A percentile compares a stretch with the other conserved stretches of the same genome.
Conservation (phyloP, 2,113 vertebrate species). For the Zosterops hypoxanthus region DNA sequence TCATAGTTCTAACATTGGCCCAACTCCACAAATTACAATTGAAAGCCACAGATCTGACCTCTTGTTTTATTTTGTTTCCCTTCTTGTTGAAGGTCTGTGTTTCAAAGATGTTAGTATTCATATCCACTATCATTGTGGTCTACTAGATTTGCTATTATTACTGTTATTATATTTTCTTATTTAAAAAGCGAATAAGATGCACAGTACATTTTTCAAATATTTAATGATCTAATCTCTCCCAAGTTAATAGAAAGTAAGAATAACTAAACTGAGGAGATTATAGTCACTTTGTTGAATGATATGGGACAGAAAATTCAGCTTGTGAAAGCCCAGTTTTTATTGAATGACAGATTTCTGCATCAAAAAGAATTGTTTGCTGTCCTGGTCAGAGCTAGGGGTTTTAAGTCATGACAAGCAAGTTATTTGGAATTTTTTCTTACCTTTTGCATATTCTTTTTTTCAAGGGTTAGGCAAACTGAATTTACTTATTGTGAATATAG, state of each 20-base stretch:
- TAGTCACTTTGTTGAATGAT: background rate
- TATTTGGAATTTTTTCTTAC: background rate
- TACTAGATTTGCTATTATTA: background rate
- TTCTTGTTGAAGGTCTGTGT: background rate
- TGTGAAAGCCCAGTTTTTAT: background rate
- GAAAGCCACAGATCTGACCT: background rate
- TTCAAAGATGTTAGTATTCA: background rate
- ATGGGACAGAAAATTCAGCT: background rate
- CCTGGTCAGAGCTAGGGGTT: background rate
- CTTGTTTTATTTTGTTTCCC: background rate
- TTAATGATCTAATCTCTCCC: background rate
- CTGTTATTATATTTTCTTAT: background rate
- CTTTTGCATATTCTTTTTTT: background rate
- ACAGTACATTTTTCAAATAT: background rate
- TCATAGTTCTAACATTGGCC: background rate
- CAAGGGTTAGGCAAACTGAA: background rate
- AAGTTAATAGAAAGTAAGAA: background rate
- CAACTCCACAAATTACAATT: background rate
- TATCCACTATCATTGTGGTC: background rate
- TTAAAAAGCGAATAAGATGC: background rate
- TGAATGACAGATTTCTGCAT: background rate
- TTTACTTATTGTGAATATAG: background rate
- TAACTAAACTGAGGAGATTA: background rate
- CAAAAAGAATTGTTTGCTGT: background rate
- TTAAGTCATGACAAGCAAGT: background rate